A percentile compares a stretch with the other conserved stretches of the same genome.
Conservation (phyloP, 2,797 vertebrate species). For the Sphenodon punctatus region DNA sequence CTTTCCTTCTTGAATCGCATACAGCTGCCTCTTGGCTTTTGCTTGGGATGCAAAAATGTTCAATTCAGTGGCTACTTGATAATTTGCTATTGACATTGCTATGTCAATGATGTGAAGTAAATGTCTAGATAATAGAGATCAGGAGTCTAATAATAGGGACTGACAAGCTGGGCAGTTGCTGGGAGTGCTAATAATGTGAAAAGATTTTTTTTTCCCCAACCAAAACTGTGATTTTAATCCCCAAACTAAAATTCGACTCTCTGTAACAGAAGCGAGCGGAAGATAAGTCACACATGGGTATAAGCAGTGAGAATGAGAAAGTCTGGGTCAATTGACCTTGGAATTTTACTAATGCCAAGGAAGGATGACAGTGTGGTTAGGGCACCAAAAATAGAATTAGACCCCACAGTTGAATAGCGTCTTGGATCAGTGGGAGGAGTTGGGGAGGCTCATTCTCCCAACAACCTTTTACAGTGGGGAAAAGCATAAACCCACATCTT, state of each 20-base stretch:
- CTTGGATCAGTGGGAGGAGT: too few relatives aligned
- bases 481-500: too few relatives aligned
- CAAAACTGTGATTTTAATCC: background rate
- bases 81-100: background rate
- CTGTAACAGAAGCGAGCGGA: background rate
- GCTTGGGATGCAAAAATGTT: background rate
- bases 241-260: background rate
- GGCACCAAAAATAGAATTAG: too few relatives aligned
- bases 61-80: background rate
- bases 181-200: background rate
- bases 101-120: background rate
- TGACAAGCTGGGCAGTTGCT: background rate
- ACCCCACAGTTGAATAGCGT: too few relatives aligned
- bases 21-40: background rate
- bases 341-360: too few relatives aligned
- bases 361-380: too few relatives aligned
- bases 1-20: background rate
- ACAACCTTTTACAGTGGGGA: too few relatives aligned
- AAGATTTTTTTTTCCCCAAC: background rate
- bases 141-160: background rate
- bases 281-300: rapidly evolving
- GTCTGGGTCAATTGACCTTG: too few relatives aligned
- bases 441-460: too few relatives aligned
- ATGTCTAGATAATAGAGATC: background rate
- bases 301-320: too few relatives aligned